A percentile compares a stretch with the other conserved stretches of the same genome.
Evolutionary conservation across 1,140 invertebrate genomes (phyloP).

Genomic region (Drosophila nasuta): DNA sequence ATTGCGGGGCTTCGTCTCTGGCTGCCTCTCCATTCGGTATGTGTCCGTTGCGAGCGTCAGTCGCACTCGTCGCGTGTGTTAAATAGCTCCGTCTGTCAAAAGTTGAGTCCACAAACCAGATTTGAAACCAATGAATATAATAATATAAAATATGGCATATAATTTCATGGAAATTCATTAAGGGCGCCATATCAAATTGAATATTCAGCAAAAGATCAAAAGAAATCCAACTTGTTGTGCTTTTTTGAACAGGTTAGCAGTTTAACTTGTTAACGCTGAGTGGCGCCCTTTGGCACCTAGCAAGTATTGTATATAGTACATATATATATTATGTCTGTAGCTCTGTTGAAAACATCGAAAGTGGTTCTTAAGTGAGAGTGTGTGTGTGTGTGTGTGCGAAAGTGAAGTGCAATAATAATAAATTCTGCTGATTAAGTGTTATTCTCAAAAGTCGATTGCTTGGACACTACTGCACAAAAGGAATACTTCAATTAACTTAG

Average conservation of each 20-base stretch:
- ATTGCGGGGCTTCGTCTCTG: slow-evolving; percentile 41
- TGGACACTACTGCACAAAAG: slow-evolving; percentile 6
- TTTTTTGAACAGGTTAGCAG: slow-evolving; percentile 9
- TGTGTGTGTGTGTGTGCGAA: slow-evolving; percentile 21
- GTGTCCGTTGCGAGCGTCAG: slow-evolving; percentile 74
- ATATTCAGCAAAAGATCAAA: slow-evolving; percentile 6
- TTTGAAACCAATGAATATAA: slow-evolving; percentile 33
- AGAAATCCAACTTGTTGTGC: slow-evolving; percentile 12
- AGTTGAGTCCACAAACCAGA: slow-evolving; percentile 32
- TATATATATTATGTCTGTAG: background rate
- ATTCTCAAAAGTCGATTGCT: slow-evolving; percentile 8
- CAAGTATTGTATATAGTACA: too few species aligned
- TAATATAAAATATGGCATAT: slow-evolving; percentile 27
- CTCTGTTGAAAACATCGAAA: slow-evolving; percentile 33
- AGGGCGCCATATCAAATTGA: slow-evolving; percentile 6
- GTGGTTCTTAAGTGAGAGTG: slow-evolving; percentile 19
- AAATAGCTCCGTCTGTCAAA: slow-evolving; percentile 23
- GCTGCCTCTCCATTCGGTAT: slow-evolving; percentile 64
- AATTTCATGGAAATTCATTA: slow-evolving; percentile 41
- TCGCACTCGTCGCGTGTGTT: slow-evolving; percentile 62
- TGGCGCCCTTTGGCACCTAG: slow-evolving; percentile 26
- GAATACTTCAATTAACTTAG: slow-evolving; percentile 10
- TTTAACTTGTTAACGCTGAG: slow-evolving; percentile 14
- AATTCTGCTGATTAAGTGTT: slow-evolving; percentile 30
- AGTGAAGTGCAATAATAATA: slow-evolving; percentile 47